Percentiles rank a stretch among this genome's conserved stretches.
phyloP scores from a whole-genome alignment of 2,113 vertebrate species.

The Cheirogaleus medius region DNA sequence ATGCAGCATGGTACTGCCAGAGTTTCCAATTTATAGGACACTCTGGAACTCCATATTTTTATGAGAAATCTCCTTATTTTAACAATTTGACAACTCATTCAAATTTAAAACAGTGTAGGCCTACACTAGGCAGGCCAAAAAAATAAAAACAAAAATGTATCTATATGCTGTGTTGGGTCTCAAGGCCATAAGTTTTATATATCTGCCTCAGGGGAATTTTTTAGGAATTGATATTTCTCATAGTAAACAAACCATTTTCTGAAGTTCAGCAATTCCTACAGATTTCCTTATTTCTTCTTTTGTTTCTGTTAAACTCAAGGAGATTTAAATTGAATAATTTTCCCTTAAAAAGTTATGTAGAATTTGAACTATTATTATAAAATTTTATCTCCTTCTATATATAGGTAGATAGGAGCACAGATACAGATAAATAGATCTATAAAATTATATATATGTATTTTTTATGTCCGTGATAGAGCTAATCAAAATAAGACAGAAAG shows the following conservation, averaged over 20 bases:
- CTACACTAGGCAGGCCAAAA: not conserved
- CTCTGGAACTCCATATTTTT: not conserved
- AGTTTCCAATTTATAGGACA: not conserved
- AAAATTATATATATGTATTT: not conserved
- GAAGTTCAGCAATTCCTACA: not conserved
- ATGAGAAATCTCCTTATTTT: not conserved
- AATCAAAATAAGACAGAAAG: not conserved
- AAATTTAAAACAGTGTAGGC: not conserved
- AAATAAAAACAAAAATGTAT: not conserved
- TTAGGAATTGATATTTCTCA: not conserved
- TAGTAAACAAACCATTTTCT: not conserved
- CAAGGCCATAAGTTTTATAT: not conserved
- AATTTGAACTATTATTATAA: not conserved
- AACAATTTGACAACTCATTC: conserved; percentile 22
- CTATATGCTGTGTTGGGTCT: not conserved
- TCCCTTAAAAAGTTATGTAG: not conserved
- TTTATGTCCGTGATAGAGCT: not conserved
- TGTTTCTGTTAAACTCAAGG: not conserved
- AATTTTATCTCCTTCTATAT: not conserved
- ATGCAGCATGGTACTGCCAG: not conserved
- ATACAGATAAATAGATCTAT: not conserved
- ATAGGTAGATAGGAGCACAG: not conserved
- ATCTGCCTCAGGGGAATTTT: not conserved
- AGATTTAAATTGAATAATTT: not conserved
- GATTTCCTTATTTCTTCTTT: not conserved